A percentile compares a stretch with the other conserved stretches of the same genome.
These are phyloP conservation scores for Apodemia mormo DNA, from an alignment of 2,888 invertebrate species.

Conservation along the genomic window DNA sequence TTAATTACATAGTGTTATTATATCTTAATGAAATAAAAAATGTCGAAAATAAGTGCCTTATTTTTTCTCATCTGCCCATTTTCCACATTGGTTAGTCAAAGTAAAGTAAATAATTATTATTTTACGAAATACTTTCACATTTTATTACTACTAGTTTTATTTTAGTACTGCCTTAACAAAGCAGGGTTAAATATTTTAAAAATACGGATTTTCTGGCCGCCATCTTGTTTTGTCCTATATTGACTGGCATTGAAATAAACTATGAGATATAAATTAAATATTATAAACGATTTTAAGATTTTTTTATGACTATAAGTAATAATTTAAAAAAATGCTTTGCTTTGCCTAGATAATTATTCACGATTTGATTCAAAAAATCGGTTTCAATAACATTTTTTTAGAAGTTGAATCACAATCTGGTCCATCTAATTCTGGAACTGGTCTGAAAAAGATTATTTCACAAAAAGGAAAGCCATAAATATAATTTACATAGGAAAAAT, in stretches of 20 bases:
- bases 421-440: neutral
- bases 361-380: neutral
- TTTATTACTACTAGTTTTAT: slow-evolving; percentile 24
- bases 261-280: slow-evolving; percentile 24
- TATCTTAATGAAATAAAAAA: neutral
- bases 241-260: slow-evolving; percentile 20
- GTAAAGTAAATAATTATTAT: slow-evolving; percentile 24
- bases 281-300: neutral
- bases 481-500: slow-evolving; percentile 10
- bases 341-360: neutral
- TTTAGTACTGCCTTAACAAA: slow-evolving; percentile 18
- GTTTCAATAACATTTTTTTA: slow-evolving; percentile 6
- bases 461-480: slow-evolving; percentile 17
- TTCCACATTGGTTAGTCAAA: slow-evolving; percentile 17
- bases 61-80: slow-evolving; percentile 6
- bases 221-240: slow-evolving; percentile 22
- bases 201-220: neutral
- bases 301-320: neutral
- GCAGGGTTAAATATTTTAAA: slow-evolving; percentile 7
- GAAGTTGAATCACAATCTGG: neutral
- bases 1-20: neutral
- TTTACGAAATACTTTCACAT: slow-evolving; percentile 22
- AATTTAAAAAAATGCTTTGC: neutral
- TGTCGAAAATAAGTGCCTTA: slow-evolving; percentile 5
- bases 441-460: slow-evolving; percentile 1